phyloP scores from a whole-genome alignment of 2,113 vertebrate genomes.

The Marcusenius ussheri region DNA sequence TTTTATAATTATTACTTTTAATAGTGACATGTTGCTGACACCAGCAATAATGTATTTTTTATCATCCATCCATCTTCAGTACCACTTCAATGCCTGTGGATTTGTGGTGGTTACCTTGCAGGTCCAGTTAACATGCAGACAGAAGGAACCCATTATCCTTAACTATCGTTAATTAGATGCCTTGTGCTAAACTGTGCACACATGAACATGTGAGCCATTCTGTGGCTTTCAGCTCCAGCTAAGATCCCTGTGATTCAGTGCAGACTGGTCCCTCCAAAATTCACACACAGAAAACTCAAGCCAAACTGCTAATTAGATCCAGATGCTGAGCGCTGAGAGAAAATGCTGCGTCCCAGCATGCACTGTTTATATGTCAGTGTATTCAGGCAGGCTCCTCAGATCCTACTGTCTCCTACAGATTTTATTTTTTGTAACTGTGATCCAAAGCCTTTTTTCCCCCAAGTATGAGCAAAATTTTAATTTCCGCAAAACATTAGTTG shows the following conservation, averaged over 20 bases:
- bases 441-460: not conserved
- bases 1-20: no score
- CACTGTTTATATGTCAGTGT: not conserved
- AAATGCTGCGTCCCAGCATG: not conserved
- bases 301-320: constrained; percentile 8
- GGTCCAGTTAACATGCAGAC: not conserved
- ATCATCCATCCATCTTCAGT: not conserved
- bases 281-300: not conserved
- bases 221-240: not conserved
- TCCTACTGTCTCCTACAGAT: not conserved
- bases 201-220: not conserved
- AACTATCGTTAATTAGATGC: not conserved
- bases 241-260: not conserved
- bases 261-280: not conserved
- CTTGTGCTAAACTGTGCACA: not conserved
- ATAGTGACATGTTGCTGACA: not conserved
- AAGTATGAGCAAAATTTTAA: not conserved
- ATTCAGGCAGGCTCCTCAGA: not conserved
- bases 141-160: not conserved
- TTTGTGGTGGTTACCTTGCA: not conserved
- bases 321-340: not conserved
- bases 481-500: not conserved
- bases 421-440: not conserved
- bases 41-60: constrained; percentile 26
- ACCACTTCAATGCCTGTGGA: not conserved